Conservation (phyloP, 1,140 invertebrate genomes). For the Heliothis virescens region DNA sequence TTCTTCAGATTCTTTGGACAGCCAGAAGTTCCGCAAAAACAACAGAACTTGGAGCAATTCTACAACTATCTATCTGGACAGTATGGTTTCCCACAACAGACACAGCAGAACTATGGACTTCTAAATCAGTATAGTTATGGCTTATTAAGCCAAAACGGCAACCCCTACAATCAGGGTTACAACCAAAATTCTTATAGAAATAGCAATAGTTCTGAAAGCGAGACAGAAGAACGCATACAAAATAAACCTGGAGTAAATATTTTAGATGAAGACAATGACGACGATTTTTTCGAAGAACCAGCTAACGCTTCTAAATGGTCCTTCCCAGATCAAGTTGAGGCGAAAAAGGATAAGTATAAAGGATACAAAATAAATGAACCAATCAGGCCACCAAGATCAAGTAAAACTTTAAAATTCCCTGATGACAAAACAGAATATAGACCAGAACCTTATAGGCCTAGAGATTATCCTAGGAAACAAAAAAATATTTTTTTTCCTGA, state of each 20-base stretch:
- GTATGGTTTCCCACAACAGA: conserved; percentile 52
- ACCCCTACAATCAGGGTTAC: not conserved
- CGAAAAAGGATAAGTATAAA: not conserved
- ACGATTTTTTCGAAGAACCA: conserved; percentile 45
- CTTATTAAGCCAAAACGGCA: conserved; percentile 41
- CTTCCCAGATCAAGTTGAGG: conserved; percentile 59
- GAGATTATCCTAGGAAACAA: conserved; percentile 56
- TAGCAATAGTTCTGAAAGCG: conserved; percentile 54
- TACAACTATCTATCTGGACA: conserved; percentile 72
- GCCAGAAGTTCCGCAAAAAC: conserved; percentile 58
- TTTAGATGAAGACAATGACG: conserved; percentile 35
- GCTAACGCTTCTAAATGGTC: conserved; percentile 62
- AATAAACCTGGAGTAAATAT: conserved; percentile 62
- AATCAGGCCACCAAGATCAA: conserved; percentile 19
- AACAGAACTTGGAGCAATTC: conserved; percentile 70
- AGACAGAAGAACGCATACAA: conserved; percentile 69
- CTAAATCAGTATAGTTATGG: conserved; percentile 54
- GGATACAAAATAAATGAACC: conserved; percentile 7
- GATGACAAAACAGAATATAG: conserved; percentile 48
- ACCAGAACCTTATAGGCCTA: not conserved
- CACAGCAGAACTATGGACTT: conserved; percentile 36
- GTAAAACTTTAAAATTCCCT: conserved; percentile 51
- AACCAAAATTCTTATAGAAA: conserved; percentile 38
- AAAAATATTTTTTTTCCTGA: conserved; percentile 62
- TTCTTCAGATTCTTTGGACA: conserved; percentile 93